Evolutionary conservation across 2,797 vertebrate genomes (phyloP).

Genomic region (Notoglanidium macrostoma): DNA sequence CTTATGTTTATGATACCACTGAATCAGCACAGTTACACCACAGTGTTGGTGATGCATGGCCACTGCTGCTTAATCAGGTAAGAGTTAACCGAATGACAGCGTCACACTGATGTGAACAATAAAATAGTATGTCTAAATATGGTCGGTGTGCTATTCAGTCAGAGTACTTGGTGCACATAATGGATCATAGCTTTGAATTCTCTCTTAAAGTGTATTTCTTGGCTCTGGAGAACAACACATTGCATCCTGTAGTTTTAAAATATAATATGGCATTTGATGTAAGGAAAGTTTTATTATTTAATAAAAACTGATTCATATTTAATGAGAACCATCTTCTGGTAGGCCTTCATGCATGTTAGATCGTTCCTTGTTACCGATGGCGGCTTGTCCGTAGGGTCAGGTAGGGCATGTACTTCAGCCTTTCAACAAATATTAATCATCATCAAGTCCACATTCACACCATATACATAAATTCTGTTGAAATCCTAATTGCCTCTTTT

Average conservation of each 20-base stretch:
- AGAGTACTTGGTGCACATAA: background rate
- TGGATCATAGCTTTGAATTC: background rate
- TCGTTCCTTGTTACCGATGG: background rate
- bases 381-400: background rate
- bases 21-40: background rate
- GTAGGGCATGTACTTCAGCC: background rate
- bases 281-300: background rate
- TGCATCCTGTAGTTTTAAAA: background rate
- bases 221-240: background rate
- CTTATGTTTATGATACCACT: background rate
- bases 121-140: background rate
- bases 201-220: background rate
- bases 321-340: background rate
- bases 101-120: background rate
- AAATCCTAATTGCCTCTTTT: background rate
- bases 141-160: background rate
- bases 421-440: background rate
- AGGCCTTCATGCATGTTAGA: background rate
- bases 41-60: background rate
- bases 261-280: background rate
- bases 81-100: background rate
- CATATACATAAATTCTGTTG: background rate
- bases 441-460: background rate
- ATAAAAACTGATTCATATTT: background rate
- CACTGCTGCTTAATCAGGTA: background rate